These are phyloP conservation scores for Drosophila tanythrix DNA, from an alignment of 2,888 invertebrate genomes.

Conservation along the genomic window DNA sequence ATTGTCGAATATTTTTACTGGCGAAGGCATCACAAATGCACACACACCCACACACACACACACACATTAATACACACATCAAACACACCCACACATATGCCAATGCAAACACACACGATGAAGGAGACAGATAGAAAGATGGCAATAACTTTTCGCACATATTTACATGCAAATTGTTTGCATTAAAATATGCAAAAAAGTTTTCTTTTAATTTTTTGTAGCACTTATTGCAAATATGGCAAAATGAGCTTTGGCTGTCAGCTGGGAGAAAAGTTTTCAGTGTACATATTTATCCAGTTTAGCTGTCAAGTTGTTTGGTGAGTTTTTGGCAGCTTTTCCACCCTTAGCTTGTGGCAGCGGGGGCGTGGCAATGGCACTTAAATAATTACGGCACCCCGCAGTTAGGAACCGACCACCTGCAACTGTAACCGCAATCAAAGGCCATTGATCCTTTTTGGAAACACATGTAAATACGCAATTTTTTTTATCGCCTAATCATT, in stretches of 20 bases:
- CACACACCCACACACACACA: conserved; percentile 33
- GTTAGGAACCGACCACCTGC: conserved; percentile 50
- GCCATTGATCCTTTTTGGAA: conserved; percentile 66
- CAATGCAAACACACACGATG: conserved; percentile 35
- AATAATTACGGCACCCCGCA: conserved; percentile 43
- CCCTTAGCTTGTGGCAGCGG: background rate
- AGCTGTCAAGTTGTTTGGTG: conserved; percentile 10
- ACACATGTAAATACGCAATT: conserved; percentile 25
- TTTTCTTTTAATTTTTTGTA: conserved; percentile 44
- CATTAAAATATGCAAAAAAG: conserved; percentile 77
- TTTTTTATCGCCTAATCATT: conserved; percentile 73
- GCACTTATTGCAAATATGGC: conserved; percentile 35
- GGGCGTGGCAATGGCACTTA: conserved; percentile 56
- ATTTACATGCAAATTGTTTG: conserved; percentile 77
- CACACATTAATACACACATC: conserved; percentile 11
- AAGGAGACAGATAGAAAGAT: conserved; percentile 2
- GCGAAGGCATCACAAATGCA: conserved; percentile 56
- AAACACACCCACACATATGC: conserved; percentile 37
- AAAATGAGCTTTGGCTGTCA: conserved; percentile 4
- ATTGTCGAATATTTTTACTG: conserved; percentile 78
- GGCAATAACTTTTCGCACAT: conserved; percentile 54
- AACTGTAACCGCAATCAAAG: conserved; percentile 66
- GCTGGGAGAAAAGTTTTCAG: conserved; percentile 34
- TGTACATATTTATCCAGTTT: conserved; percentile 8
- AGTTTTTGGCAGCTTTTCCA: conserved; percentile 5